A percentile compares a stretch with the other conserved stretches of the same genome.
Evolutionary conservation across 2,797 vertebrate genomes (phyloP).

Genomic region (Amblyopsis hoosieri): DNA sequence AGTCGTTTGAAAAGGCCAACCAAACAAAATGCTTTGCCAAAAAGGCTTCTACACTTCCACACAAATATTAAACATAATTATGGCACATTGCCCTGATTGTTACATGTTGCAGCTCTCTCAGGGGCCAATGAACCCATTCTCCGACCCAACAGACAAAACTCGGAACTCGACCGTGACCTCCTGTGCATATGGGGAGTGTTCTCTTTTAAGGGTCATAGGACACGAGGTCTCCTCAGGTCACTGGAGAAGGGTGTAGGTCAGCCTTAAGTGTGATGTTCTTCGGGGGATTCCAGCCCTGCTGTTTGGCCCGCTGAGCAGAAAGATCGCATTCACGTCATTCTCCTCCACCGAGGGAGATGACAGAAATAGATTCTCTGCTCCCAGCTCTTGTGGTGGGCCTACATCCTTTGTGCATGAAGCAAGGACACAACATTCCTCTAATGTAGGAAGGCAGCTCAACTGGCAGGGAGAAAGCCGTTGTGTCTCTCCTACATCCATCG

Average conservation of each 20-base stretch:
- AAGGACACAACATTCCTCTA: conserved; percentile 45
- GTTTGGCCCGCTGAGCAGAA: conserved; percentile 43
- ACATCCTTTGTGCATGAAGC: conserved; percentile 42
- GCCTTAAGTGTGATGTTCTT: conserved; percentile 51
- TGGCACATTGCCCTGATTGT: conserved; percentile 32
- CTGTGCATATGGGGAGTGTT: conserved; percentile 45
- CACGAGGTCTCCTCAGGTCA: conserved; percentile 48
- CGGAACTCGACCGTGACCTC: conserved; percentile 52
- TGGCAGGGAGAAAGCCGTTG: conserved; percentile 40
- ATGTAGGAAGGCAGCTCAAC: conserved; percentile 49
- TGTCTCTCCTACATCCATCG: conserved; percentile 34
- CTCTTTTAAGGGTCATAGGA: conserved; percentile 43
- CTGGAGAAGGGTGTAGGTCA: conserved; percentile 62
- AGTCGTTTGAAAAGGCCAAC: too few species aligned
- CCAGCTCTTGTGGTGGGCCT: conserved; percentile 32
- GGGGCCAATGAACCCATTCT: conserved; percentile 30
- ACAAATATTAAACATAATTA: conserved; percentile 24
- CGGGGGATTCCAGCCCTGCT: conserved; percentile 53
- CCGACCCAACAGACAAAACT: conserved; percentile 31
- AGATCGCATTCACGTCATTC: conserved; percentile 55
- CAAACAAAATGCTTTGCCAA: too few species aligned
- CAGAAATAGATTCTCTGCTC: conserved; percentile 62
- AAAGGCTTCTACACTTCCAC: neutral
- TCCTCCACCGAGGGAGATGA: conserved; percentile 49
- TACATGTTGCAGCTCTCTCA: conserved; percentile 12